Evolutionary conservation across 2,113 vertebrate species (phyloP).

Genomic region (Mustela nigripes): DNA sequence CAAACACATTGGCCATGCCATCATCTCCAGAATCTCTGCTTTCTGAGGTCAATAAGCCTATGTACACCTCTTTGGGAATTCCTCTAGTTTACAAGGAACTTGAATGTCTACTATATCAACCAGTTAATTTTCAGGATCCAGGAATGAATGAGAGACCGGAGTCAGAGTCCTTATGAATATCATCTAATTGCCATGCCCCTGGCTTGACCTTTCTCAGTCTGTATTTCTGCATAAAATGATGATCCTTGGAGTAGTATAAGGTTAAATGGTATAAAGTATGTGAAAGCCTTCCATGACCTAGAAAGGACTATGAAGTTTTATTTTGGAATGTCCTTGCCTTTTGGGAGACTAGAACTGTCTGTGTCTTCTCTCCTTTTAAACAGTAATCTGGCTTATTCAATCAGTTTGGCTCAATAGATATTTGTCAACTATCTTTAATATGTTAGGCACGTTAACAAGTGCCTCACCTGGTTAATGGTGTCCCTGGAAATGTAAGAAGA

Average conservation of each 20-base stretch:
- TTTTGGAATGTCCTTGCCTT: conserved; percentile 40
- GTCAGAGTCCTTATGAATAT: background rate
- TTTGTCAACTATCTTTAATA: background rate
- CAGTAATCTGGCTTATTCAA: background rate
- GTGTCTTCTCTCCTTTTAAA: background rate
- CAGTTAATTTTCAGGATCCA: background rate
- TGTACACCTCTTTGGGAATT: background rate
- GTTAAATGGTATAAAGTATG: background rate
- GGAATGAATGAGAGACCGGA: background rate
- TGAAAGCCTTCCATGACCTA: conserved; percentile 36
- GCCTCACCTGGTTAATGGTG: background rate
- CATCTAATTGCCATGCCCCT: background rate
- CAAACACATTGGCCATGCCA: background rate
- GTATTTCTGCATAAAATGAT: conserved; percentile 26
- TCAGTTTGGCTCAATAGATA: background rate
- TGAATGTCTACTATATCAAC: background rate
- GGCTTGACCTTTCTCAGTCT: background rate
- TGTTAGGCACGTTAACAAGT: background rate
- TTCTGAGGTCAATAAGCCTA: background rate
- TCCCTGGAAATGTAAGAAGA: background rate
- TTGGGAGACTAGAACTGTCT: background rate
- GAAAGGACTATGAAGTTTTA: conserved; percentile 11
- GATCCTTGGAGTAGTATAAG: background rate
- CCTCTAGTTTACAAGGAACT: background rate
- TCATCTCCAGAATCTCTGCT: background rate